phyloP scores from a whole-genome alignment of 1,140 invertebrate species.

The Mesaphorura yosii region DNA sequence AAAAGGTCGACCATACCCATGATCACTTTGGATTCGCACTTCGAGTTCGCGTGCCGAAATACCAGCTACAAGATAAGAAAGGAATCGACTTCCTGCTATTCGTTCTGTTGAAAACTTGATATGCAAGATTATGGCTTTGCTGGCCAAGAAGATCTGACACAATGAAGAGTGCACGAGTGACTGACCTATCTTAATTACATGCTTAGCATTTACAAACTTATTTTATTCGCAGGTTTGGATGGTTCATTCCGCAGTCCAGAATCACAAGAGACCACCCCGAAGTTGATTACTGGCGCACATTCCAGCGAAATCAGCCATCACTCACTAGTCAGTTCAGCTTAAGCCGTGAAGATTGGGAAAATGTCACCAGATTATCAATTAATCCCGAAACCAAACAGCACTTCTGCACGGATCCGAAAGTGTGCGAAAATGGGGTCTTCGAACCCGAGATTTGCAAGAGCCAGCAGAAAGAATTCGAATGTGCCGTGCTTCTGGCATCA shows the following conservation, averaged over 20 bases:
- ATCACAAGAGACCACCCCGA: slow-evolving; percentile 26
- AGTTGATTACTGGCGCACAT: slow-evolving; percentile 34
- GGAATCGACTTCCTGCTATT: no score
- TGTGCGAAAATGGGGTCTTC: slow-evolving; percentile 47
- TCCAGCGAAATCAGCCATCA: slow-evolving; percentile 14
- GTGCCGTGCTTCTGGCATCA: slow-evolving; percentile 47
- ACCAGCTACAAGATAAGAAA: no score
- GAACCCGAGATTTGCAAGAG: slow-evolving; percentile 43
- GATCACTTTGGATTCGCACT: no score
- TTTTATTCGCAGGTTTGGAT: slow-evolving; percentile 47
- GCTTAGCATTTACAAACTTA: no score
- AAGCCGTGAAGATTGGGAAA: slow-evolving; percentile 1
- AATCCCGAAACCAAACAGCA: slow-evolving; percentile 27
- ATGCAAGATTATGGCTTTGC: no score
- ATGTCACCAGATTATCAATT: slow-evolving; percentile 1
- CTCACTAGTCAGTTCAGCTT: slow-evolving; percentile 26
- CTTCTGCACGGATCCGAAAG: slow-evolving; percentile 40
- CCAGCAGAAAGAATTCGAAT: slow-evolving; percentile 34
- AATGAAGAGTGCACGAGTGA: no score
- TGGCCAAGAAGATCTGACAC: no score
- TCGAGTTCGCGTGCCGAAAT: no score
- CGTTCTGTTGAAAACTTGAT: no score
- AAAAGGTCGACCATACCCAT: no score
- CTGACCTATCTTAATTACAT: no score
- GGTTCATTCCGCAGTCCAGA: slow-evolving; percentile 49